Evolutionary conservation across 2,113 vertebrate genomes (phyloP), one percentile per base, ranked within the genome.

Genomic region (Phylloscopus whistleri): DNA sequence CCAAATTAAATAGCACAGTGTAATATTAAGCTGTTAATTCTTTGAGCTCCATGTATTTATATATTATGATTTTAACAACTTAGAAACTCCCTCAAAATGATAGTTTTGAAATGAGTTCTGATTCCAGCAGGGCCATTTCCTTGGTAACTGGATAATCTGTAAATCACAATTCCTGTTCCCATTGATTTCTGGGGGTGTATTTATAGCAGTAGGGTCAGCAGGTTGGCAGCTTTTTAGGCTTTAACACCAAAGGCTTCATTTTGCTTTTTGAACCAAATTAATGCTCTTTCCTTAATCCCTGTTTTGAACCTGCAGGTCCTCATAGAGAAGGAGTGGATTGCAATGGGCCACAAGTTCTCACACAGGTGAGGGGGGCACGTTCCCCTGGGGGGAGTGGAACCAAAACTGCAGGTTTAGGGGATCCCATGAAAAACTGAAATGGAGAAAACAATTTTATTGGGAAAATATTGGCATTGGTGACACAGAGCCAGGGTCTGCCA

Each of bases 301-400:
- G 91, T 39, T 55, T 56, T 89, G 82, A 91, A 96, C 90, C 52
- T 93, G 58, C 90, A 98, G 98, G 97, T 98, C 17, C 95, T 98
- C 16, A 97, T 98, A 94, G 98, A 98, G 93, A 98, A 98, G 76
- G 98, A 98, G 84, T 98, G 98, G 98, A 98, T 98, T 96, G 97
- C 96, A 21, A 98, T 98, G 97, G 98, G 98, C 55, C 98, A 98
- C 96, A 98, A 98, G 76, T 98, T 98, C 79, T 97, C 98, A 23
- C 97, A 98, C 97, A 98, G 98, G 98, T 98, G 98, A 97, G 95
- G 85, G 7, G 5, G 67, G 20, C 33, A 3, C 3, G 2, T 60
- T 94, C 10, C 16, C 33, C 64, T 20, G 78, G 13, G 19, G 22
- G 12, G 6, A 66, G 5, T 35, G 46, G 66, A 70, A 43, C 18